These are phyloP conservation scores for Odontamblyopus rebecca DNA, from an alignment of 2,797 vertebrate genomes.

Conservation along the genomic window DNA sequence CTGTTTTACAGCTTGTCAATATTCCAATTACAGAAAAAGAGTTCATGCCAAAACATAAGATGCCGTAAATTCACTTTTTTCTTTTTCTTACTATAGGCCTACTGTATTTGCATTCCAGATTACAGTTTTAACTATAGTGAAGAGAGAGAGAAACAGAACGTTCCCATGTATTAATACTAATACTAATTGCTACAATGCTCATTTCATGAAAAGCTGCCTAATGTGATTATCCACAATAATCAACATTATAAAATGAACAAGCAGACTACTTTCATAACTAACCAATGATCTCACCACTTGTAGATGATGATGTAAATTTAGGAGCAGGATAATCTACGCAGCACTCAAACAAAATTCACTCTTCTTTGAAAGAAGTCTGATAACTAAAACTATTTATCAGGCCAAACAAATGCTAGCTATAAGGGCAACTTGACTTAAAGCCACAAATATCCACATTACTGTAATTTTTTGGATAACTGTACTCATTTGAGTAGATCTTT, in stretches of 20 bases:
- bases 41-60: no score
- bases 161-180: no score
- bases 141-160: no score
- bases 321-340: conserved; percentile 15
- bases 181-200: no score
- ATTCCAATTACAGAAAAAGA: neutral
- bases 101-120: no score
- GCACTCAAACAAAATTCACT: neutral
- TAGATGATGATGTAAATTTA: neutral
- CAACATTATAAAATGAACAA: conserved; percentile 13
- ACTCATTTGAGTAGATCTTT: no score
- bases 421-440: neutral
- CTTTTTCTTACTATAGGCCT: no score
- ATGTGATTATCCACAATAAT: neutral
- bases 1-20: neutral
- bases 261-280: neutral
- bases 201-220: no score
- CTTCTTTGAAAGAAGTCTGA: neutral
- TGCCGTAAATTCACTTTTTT: no score
- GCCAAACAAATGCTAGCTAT: neutral
- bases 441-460: no score
- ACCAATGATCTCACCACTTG: conserved; percentile 56
- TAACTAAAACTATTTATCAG: neutral
- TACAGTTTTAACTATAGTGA: no score
- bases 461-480: no score